Evolutionary conservation across 2,113 vertebrate genomes (phyloP), one percentile per base, ranked within the genome.

Genomic region (Capreolus pygargus): DNA sequence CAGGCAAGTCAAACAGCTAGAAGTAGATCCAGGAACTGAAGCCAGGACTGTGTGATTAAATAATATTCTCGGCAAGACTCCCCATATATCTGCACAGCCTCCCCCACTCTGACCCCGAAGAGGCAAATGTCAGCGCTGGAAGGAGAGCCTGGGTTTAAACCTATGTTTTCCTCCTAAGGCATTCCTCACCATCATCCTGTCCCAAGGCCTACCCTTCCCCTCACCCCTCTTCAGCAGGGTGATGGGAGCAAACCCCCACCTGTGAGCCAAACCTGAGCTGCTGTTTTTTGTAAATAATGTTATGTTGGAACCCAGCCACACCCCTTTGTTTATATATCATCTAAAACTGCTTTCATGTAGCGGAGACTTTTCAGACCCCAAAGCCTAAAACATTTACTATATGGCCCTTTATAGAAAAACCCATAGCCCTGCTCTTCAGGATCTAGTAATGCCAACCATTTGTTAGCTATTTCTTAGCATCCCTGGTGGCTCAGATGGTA

Each of bases 271-370:
- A 61, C 52, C 61, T 30, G 54, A 36, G 11, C 58, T 54, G 28
- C 52, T 84, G 10, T 30, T 45, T 23, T 93, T 47, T 94, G 19
- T 93, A 30, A 92, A 94, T 92, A 82, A 97, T 58, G 43, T 92
- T 89, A 55, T 78, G 78, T 45, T 91, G 76, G 39, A 82, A 82
- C 58, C 52, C n/a, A 86, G 64, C 64, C 74, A 10, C 6, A 17
- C 5, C 25, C 25, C 13, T 58, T 81, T 61, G 30, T 47, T 47
- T 54, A 45, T 6, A 10, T 76, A 50, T 70, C 57, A 4, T 43
- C 74, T 79, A 14, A 17, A 45, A 58, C 15, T 58, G 33, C 58
- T 87, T 81, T 94, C 45, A 17, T 28, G 11, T 45, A 25, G 54
- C 47, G 78, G 33, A 84, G 23, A 57, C 19, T 52, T 16, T 36